These are phyloP conservation scores for Phaedon cochleariae DNA, from an alignment of 2,888 invertebrate species.

Conservation along the genomic window DNA sequence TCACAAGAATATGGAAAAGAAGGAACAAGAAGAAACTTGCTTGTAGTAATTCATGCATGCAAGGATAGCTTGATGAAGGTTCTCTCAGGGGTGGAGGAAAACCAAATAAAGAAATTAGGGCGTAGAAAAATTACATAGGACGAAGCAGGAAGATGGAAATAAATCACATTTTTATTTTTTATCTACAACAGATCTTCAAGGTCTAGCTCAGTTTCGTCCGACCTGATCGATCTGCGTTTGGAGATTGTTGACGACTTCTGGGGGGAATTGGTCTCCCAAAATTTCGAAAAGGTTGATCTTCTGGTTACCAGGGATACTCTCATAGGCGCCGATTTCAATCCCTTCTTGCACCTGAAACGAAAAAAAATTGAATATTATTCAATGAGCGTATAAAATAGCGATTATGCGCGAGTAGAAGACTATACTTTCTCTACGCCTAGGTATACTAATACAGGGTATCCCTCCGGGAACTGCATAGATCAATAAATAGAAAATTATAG, in stretches of 20 bases:
- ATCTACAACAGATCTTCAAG: neutral
- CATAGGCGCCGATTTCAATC: constrained; percentile 85
- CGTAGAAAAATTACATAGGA: neutral
- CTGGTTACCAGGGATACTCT: constrained; percentile 86
- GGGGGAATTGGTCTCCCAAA: constrained; percentile 84
- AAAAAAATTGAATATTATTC: too few species aligned
- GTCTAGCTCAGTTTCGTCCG: constrained; percentile 68
- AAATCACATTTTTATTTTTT: constrained; percentile 15
- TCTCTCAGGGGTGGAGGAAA: neutral
- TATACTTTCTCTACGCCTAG: too few species aligned
- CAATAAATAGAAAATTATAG: too few species aligned
- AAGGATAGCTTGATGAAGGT: too few species aligned
- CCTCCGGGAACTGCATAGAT: too few species aligned
- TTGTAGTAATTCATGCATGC: too few species aligned
- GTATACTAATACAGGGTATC: too few species aligned
- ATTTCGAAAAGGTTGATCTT: constrained; percentile 85
- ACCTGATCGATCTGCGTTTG: constrained; percentile 87
- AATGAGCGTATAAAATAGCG: too few species aligned
- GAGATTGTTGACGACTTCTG: constrained; percentile 87
- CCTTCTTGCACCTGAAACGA: constrained; percentile 75
- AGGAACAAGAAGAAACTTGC: too few species aligned
- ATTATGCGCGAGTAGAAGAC: too few species aligned
- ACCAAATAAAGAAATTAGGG: neutral
- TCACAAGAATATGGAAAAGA: too few species aligned
- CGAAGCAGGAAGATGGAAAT: neutral